A percentile compares a stretch with the other conserved stretches of the same genome.
These are phyloP conservation scores for Ectobius pallidus DNA, from an alignment of 2,888 invertebrate genomes.

Conservation along the genomic window DNA sequence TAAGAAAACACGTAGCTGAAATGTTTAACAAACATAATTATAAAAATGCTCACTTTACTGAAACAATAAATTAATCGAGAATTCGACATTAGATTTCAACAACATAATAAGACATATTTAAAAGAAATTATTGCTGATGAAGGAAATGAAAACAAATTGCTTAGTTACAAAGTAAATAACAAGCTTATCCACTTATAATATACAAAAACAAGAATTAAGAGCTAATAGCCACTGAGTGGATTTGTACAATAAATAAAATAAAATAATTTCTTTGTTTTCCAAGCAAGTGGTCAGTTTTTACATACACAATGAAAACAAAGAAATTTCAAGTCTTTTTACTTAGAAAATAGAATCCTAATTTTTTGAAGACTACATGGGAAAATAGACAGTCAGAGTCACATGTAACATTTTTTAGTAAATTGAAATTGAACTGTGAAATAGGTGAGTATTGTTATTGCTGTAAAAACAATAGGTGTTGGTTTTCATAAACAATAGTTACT, in stretches of 20 bases:
- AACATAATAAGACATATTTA: too few species aligned
- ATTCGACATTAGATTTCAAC: too few species aligned
- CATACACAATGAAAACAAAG: background rate
- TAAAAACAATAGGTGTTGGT: too few species aligned
- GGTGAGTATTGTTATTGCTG: too few species aligned
- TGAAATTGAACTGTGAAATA: too few species aligned
- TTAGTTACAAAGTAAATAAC: background rate
- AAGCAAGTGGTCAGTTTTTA: background rate
- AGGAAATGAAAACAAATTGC: background rate
- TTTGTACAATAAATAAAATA: background rate
- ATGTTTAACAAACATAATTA: conserved; percentile 35
- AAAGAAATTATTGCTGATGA: conserved; percentile 16
- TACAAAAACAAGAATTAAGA: background rate
- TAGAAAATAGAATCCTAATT: background rate
- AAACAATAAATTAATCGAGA: conserved; percentile 25
- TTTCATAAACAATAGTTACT: too few species aligned
- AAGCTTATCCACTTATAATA: background rate
- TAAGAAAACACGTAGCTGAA: conserved; percentile 44
- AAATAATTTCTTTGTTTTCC: background rate
- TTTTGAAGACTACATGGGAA: too few species aligned
- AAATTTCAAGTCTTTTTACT: background rate
- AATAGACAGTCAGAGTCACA: too few species aligned
- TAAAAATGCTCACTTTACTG: conserved; percentile 20
- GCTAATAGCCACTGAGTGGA: background rate
- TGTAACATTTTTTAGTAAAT: too few species aligned